Percentiles rank a stretch among this genome's conserved stretches.
Evolutionary conservation across 2,113 vertebrate genomes (phyloP).

Genomic region (Chauna torquata): DNA sequence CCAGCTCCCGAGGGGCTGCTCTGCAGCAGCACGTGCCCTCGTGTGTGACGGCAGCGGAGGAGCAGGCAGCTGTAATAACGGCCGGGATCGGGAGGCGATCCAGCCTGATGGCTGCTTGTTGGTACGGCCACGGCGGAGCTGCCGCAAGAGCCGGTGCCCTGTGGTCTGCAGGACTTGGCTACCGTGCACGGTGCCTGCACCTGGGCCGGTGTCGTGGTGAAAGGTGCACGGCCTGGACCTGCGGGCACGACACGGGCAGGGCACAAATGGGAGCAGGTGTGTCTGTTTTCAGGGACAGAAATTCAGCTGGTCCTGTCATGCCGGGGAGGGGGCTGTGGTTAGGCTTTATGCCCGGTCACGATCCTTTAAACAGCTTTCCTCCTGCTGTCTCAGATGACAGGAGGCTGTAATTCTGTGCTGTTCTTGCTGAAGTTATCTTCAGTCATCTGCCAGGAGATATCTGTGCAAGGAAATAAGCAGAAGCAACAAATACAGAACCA

Average conservation of each 20-base stretch:
- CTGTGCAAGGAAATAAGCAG: neutral
- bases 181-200: neutral
- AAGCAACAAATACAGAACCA: neutral
- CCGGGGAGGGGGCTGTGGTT: neutral
- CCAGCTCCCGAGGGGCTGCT: neutral
- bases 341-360: neutral
- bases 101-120: neutral
- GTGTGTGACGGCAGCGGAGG: neutral
- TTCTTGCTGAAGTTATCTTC: neutral
- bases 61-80: neutral
- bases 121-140: neutral
- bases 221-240: neutral
- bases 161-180: rapidly evolving
- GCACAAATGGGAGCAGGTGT: neutral
- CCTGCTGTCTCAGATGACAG: rapidly evolving
- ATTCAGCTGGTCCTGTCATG: neutral
- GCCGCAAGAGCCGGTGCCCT: neutral
- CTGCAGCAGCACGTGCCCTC: neutral
- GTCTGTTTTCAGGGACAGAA: neutral
- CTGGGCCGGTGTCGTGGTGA: neutral
- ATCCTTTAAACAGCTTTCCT: neutral
- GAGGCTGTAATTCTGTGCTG: neutral
- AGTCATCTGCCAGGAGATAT: neutral
- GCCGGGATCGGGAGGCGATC: neutral
- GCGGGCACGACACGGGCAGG: neutral